A percentile compares a stretch with the other conserved stretches of the same genome.
Conservation (phyloP, 2,113 vertebrate genomes). For the Bombycilla garrulus region DNA sequence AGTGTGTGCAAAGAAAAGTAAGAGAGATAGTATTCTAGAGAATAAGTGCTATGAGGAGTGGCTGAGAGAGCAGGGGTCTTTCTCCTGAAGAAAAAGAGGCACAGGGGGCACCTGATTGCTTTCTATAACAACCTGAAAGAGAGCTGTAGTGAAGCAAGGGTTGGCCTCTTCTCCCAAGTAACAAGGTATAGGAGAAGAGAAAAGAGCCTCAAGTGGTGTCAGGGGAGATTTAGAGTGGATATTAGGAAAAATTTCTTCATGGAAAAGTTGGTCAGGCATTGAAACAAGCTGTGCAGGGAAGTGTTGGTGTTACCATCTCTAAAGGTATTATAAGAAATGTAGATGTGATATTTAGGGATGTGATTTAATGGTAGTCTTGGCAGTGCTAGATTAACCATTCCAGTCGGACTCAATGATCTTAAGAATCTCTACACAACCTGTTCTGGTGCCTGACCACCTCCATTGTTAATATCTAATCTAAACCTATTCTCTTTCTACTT, state of each 20-base stretch:
- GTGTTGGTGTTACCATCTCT: neutral
- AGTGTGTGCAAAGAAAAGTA: neutral
- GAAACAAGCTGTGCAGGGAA: accelerated
- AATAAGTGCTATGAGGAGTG: neutral
- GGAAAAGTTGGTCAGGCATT: neutral
- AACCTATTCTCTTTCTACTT: neutral
- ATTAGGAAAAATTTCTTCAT: neutral
- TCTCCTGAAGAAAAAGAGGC: neutral
- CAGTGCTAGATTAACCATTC: neutral
- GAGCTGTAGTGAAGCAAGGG: neutral
- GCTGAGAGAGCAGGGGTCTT: neutral
- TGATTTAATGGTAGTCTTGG: neutral
- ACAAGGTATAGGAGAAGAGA: neutral
- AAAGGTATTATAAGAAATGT: neutral
- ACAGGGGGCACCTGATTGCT: neutral
- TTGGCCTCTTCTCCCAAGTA: neutral
- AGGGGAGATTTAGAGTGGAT: neutral
- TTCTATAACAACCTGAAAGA: neutral
- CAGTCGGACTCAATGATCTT: accelerated
- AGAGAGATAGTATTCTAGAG: neutral
- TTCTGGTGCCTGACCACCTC: neutral
- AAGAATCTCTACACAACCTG: neutral
- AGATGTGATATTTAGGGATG: neutral
- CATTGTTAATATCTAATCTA: neutral
- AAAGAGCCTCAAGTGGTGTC: neutral